Percentiles rank a stretch among this genome's conserved stretches.
Conservation (phyloP, 2,888 invertebrate species). For the Drosophila multiciliata region DNA sequence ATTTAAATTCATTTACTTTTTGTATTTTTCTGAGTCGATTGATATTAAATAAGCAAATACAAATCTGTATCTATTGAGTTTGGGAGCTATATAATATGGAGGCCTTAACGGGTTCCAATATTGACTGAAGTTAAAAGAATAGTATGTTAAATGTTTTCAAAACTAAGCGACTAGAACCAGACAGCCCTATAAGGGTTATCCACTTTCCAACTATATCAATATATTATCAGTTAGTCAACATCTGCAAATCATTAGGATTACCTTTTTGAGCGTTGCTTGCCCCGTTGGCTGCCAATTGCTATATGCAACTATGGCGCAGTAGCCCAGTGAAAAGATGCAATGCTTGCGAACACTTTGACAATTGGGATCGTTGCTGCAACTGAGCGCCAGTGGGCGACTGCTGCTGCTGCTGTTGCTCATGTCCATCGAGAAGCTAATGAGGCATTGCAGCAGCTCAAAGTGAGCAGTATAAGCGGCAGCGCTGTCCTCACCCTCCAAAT, state of each 20-base stretch:
- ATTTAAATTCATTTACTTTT: neutral
- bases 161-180: too few relatives aligned
- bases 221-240: neutral
- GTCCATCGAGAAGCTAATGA: conserved; percentile 57
- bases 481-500: conserved; percentile 45
- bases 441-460: conserved; percentile 67
- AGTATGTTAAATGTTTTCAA: neutral
- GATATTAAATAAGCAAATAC: neutral
- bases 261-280: conserved; percentile 41
- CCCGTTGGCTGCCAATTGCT: conserved; percentile 45
- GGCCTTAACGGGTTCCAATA: neutral
- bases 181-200: neutral
- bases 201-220: neutral
- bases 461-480: conserved; percentile 57
- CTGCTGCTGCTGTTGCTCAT: conserved; percentile 55
- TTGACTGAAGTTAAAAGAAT: neutral
- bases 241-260: conserved; percentile 6
- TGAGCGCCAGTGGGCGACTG: conserved; percentile 46
- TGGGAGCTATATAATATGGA: neutral
- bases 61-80: neutral
- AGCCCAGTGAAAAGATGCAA: conserved; percentile 65
- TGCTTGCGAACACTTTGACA: conserved; percentile 79
- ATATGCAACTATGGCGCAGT: conserved; percentile 60
- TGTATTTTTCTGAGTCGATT: too few relatives aligned
- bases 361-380: conserved; percentile 48